Evolutionary conservation across 1,140 invertebrate species (phyloP).

Genomic region (Drosophila bifasciata): DNA sequence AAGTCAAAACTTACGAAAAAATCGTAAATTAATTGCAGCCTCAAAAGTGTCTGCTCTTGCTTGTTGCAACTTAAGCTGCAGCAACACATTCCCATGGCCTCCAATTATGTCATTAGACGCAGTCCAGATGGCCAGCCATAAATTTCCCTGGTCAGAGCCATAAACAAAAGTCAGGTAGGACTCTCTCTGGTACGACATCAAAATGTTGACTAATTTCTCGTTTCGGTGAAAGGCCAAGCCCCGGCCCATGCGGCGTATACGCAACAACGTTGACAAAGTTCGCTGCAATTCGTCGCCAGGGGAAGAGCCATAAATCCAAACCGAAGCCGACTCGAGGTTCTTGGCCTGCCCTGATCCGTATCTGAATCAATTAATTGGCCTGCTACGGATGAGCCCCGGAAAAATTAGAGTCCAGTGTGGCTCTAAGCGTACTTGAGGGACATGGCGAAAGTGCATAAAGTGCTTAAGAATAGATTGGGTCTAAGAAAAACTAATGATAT

Average conservation of each 20-base stretch:
- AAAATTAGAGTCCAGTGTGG: slow-evolving; percentile 16
- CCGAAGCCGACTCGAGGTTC: background rate
- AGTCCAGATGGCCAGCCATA: slow-evolving; percentile 51
- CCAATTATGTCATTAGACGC: slow-evolving; percentile 72
- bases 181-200: slow-evolving; percentile 59
- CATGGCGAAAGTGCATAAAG: background rate
- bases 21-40: slow-evolving; percentile 64
- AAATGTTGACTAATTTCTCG: slow-evolving; percentile 77
- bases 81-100: slow-evolving; percentile 22
- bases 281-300: slow-evolving; percentile 44
- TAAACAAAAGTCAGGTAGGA: slow-evolving; percentile 70
- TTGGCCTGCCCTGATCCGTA: slow-evolving; percentile 20
- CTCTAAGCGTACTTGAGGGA: background rate
- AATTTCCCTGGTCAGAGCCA: slow-evolving; percentile 49
- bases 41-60: slow-evolving; percentile 33
- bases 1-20: slow-evolving; percentile 26
- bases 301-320: slow-evolving; percentile 35
- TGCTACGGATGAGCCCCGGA: slow-evolving; percentile 25
- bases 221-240: background rate
- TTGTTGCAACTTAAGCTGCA: slow-evolving; percentile 39
- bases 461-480: too few species aligned
- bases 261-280: slow-evolving; percentile 46
- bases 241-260: slow-evolving; percentile 47
- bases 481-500: too few species aligned
- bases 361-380: slow-evolving; percentile 42